Conservation (phyloP, 2,797 vertebrate species). For the Chrosomus eos region DNA sequence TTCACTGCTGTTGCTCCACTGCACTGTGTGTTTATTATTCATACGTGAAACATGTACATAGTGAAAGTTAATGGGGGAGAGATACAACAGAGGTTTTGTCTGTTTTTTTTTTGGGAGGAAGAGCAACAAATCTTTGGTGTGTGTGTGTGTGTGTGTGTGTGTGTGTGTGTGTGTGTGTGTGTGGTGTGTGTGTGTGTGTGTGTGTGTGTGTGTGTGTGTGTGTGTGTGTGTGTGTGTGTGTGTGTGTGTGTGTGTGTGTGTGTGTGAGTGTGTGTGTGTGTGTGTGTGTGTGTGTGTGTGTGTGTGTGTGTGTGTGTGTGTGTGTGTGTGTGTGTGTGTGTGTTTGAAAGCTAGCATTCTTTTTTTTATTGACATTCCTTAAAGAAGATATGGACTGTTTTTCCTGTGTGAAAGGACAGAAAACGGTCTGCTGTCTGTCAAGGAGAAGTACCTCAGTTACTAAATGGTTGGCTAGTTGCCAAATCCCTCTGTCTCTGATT, state of each 20-base stretch:
- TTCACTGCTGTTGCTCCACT: slow-evolving; percentile 20
- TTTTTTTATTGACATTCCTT: slow-evolving; percentile 37
- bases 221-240: neutral
- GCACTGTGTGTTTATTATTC: neutral
- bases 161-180: no score
- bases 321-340: neutral
- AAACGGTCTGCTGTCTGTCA: slow-evolving; percentile 49
- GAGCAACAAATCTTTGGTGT: neutral
- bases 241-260: neutral
- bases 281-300: no score
- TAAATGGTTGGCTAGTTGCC: slow-evolving; percentile 50
- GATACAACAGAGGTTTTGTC: neutral
- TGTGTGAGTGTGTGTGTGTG: no score
- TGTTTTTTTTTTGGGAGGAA: neutral
- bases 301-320: neutral
- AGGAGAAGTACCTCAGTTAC: slow-evolving; percentile 40
- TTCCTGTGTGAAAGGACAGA: slow-evolving; percentile 31
- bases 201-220: no score
- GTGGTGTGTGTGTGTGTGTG: neutral
- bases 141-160: neutral
- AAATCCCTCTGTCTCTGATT: slow-evolving; percentile 51
- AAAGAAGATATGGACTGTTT: neutral
- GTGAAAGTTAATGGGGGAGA: neutral
- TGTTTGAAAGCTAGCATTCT: slow-evolving; percentile 55
- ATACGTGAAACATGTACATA: neutral